Evolutionary conservation across 2,888 invertebrate species (phyloP), one percentile per base, ranked within the genome.

Genomic region (Melieria crassipennis): DNA sequence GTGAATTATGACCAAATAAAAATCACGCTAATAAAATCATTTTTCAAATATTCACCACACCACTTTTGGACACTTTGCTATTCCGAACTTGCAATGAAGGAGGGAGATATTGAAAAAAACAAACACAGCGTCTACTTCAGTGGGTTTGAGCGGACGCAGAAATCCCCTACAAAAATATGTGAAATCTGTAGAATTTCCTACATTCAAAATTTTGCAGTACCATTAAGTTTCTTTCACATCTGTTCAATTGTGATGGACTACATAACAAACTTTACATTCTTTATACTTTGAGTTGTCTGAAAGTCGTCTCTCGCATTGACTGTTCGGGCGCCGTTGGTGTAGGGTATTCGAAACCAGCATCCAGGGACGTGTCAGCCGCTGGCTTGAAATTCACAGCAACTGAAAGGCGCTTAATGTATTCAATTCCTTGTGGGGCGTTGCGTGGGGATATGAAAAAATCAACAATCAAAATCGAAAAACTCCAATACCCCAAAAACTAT

Each of bases 1-100:
- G 72, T 76, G 75, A 76, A 76, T 75, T 75, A 77, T 76, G 75
- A 71, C 61, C 75, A 70, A 71, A 72, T 75, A 75, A 76, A 76
- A 76, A 73, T 75, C 72, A 71, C 73, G 72, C 75, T 78, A 75
- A 75, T 73, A 75, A 72, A 72, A 73, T 76, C 72, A 76, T 78
- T 76, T 71, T 69, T 75, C 70, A 69, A 62, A 69, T 47, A 69
- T 69, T 69, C 69, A 57, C 48, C 63, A 69, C 63, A 63, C 56
- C 48, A 63, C n/a, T 57, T 60, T 66, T 45, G 42, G 30, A 5
- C n/a, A n/a, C 42, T 57, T 61, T 52, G 13, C 11, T 13, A 52
- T 52, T 52, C n/a, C 11, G 52, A 52, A 9, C 52, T 52, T 52
- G 11, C 52, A 52, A 4, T 13, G 13, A 1, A 52, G 13, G 7